Conservation (phyloP, 2,888 invertebrate genomes). For the Nezara viridula region DNA sequence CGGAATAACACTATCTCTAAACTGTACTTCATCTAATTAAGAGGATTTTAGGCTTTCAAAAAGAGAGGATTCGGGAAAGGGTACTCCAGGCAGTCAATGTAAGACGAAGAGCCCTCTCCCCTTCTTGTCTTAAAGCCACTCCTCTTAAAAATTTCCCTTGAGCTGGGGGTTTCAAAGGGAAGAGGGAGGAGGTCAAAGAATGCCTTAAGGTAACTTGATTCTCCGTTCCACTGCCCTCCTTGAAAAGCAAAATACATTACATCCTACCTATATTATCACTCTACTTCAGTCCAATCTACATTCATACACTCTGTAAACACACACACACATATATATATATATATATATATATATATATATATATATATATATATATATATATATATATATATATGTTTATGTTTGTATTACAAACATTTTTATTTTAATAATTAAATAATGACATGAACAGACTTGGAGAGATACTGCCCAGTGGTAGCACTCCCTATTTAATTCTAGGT, state of each 20-base stretch:
- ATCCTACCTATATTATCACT: not conserved
- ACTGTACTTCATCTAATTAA: not conserved
- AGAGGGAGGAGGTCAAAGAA: not conserved
- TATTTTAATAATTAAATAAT: no score
- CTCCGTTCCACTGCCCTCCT: not conserved
- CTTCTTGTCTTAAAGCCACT: slow-evolving; percentile 15
- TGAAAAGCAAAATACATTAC: not conserved
- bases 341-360: no score
- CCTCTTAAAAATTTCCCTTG: slow-evolving; percentile 17
- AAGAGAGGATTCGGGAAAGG: not conserved
- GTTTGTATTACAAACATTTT: no score
- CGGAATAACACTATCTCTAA: no score
- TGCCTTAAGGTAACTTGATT: not conserved
- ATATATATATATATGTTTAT: no score
- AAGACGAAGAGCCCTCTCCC: not conserved
- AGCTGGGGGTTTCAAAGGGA: not conserved
- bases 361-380: no score
- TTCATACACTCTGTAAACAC: not conserved
- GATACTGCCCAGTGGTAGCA: no score
- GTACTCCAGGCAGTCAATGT: not conserved
- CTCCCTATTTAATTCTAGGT: no score
- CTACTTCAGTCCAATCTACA: not conserved
- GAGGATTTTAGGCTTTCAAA: not conserved
- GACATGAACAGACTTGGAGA: no score
- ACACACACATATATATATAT: no score